A percentile compares a stretch with the other conserved stretches of the same genome.
Evolutionary conservation across 1,140 invertebrate genomes (phyloP).

Genomic region (Rhyacophila brunnea): DNA sequence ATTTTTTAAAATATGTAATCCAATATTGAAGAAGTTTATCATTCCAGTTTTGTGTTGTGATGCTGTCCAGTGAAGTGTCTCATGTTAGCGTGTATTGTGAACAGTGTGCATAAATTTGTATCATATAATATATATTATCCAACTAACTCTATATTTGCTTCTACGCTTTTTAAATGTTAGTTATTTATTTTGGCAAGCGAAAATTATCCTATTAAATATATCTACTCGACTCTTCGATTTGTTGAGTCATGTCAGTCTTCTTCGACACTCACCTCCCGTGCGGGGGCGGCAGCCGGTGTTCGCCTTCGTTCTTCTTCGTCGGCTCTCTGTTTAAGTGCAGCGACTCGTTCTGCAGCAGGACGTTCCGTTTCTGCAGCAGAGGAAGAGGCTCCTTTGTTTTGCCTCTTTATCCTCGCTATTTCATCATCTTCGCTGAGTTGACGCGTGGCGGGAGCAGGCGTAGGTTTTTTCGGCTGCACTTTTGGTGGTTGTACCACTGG

Average conservation of each 20-base stretch:
- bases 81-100: constrained; percentile 22
- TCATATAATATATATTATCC: neutral
- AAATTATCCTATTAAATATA: neutral
- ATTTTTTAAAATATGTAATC: too few species aligned
- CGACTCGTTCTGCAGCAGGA: constrained; percentile 49
- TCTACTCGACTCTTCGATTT: neutral
- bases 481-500: constrained; percentile 55
- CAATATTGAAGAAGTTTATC: too few species aligned
- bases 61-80: constrained; percentile 14
- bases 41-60: neutral
- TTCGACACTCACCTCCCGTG: constrained; percentile 69
- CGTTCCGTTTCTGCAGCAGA: constrained; percentile 59
- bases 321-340: constrained; percentile 44
- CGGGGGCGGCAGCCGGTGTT: constrained; percentile 50
- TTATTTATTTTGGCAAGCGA: neutral
- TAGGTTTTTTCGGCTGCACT: constrained; percentile 46
- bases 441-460: constrained; percentile 56
- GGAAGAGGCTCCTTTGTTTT: constrained; percentile 73
- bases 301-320: constrained; percentile 43
- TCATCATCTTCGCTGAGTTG: constrained; percentile 88
- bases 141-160: constrained; percentile 23
- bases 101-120: constrained; percentile 35
- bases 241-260: constrained; percentile 43
- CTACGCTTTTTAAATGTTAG: too few species aligned
- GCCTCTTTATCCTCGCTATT: constrained; percentile 83